Conservation (phyloP, 2,113 vertebrate genomes). For the Leucoraja erinaceus region DNA sequence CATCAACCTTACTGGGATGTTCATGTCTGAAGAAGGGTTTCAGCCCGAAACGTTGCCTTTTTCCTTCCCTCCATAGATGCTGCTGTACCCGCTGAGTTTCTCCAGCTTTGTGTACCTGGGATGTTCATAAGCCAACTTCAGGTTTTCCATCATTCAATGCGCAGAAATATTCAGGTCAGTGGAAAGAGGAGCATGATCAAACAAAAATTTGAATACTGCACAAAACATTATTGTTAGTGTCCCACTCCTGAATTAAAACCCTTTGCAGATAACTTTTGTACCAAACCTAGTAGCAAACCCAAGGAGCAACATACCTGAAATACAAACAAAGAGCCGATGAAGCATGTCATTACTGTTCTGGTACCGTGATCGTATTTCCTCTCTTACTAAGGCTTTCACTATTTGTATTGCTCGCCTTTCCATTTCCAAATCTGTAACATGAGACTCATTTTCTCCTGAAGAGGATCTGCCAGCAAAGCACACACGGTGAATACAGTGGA, state of each 20-base stretch:
- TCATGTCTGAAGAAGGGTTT: no score
- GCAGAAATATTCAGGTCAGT: neutral
- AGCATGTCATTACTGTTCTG: conserved; percentile 56
- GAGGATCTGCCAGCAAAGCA: neutral
- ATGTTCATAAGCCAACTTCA: neutral
- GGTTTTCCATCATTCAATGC: neutral
- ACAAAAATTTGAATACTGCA: neutral
- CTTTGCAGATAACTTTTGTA: neutral
- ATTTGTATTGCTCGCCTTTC: neutral
- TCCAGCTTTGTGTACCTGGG: no score
- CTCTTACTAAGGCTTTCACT: neutral
- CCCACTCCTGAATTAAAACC: neutral
- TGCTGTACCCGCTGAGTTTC: no score
- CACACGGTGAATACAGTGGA: no score
- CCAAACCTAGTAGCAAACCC: neutral
- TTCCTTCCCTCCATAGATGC: no score
- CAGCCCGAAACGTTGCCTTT: no score
- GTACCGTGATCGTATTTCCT: conserved; percentile 52
- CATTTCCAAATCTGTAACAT: neutral
- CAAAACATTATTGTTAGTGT: neutral
- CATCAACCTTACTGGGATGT: neutral
- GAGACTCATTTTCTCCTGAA: neutral
- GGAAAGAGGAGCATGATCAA: neutral
- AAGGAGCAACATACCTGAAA: conserved; percentile 50
- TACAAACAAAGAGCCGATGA: conserved; percentile 62